phyloP scores from a whole-genome alignment of 2,888 invertebrate genomes.

The Athetis lepigone region DNA sequence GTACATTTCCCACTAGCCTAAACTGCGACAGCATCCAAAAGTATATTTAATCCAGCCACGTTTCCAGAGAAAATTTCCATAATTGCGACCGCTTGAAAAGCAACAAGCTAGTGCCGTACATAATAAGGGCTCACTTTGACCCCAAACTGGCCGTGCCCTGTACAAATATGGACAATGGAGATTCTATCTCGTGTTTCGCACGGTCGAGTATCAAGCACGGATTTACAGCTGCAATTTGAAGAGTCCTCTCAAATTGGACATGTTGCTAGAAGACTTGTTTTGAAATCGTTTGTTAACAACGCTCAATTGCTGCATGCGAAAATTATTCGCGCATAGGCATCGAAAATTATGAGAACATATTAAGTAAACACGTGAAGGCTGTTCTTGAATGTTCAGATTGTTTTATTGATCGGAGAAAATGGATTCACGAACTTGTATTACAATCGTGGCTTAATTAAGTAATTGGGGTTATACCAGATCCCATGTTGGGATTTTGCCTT shows the following conservation, averaged over 20 bases:
- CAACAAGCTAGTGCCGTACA: slow-evolving; percentile 69
- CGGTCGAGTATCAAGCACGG: slow-evolving; percentile 73
- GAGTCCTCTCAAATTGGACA: slow-evolving; percentile 65
- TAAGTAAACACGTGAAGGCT: slow-evolving; percentile 40
- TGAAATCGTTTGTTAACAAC: slow-evolving; percentile 51
- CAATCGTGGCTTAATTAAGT: slow-evolving; percentile 43
- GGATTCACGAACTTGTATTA: slow-evolving; percentile 38
- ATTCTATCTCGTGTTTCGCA: slow-evolving; percentile 82
- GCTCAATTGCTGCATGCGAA: slow-evolving; percentile 43
- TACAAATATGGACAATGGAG: slow-evolving; percentile 80
- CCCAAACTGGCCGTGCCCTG: slow-evolving; percentile 73
- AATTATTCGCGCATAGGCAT: slow-evolving; percentile 40
- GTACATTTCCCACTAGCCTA: slow-evolving; percentile 45
- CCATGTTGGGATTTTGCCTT: slow-evolving; percentile 37
- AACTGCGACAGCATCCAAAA: slow-evolving; percentile 55
- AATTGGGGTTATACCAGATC: slow-evolving; percentile 37
- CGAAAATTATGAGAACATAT: slow-evolving; percentile 46
- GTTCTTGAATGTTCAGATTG: slow-evolving; percentile 22
- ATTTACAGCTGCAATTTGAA: slow-evolving; percentile 72
- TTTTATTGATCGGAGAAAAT: slow-evolving; percentile 49
- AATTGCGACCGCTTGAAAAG: slow-evolving; percentile 71
- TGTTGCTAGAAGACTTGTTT: slow-evolving; percentile 59
- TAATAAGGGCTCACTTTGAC: slow-evolving; percentile 83
- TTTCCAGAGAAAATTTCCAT: slow-evolving; percentile 73
- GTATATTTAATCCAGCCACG: slow-evolving; percentile 62